Conservation (phyloP, 2,113 vertebrate species). For the Sylvietta virens region DNA sequence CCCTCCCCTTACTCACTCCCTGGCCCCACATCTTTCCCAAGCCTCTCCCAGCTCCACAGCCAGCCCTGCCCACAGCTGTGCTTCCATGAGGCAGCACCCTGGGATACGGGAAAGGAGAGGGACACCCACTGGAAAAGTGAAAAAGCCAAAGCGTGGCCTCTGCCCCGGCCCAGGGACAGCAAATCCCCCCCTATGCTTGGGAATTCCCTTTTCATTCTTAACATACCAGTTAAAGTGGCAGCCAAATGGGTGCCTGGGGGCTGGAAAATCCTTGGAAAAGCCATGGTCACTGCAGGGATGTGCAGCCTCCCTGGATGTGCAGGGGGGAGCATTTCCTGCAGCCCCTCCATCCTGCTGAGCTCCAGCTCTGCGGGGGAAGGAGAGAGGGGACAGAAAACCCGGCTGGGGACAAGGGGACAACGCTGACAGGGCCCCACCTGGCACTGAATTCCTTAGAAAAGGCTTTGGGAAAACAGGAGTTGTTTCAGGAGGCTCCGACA, state of each 20-base stretch:
- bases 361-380: neutral
- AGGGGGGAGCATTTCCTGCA: neutral
- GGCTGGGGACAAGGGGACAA: neutral
- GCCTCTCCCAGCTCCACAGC: neutral
- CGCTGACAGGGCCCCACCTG: rapidly evolving
- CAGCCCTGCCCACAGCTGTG: neutral
- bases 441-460: rapidly evolving
- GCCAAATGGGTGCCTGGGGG: rapidly evolving
- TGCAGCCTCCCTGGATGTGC: neutral
- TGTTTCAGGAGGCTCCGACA: neutral
- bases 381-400: neutral
- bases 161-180: neutral
- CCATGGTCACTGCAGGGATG: rapidly evolving
- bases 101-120: neutral
- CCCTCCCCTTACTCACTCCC: neutral
- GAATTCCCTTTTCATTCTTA: too few species aligned
- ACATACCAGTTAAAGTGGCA: neutral
- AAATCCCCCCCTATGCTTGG: neutral
- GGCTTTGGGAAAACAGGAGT: neutral
- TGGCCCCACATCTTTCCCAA: neutral
- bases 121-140: neutral
- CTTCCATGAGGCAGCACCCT: neutral
- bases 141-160: neutral
- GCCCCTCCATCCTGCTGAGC: neutral
- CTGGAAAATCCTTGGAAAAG: neutral